Conservation (phyloP, 2,888 invertebrate species). For the Philaethria dido region DNA sequence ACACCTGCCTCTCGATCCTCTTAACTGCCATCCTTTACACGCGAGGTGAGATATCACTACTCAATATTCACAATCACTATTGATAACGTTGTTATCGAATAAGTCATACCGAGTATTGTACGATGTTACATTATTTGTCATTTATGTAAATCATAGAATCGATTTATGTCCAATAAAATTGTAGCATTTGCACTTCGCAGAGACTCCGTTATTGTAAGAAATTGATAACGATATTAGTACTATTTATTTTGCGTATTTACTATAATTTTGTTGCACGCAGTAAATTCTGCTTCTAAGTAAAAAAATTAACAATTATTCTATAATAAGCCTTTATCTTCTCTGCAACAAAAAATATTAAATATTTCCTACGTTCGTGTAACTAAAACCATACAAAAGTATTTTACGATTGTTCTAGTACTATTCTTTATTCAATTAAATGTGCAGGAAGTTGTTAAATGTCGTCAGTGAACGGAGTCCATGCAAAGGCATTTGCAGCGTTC, state of each 20-base stretch:
- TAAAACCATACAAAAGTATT: background rate
- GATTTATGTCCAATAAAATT: no score
- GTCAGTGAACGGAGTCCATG: constrained; percentile 7
- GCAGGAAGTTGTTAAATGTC: constrained; percentile 15
- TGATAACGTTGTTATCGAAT: background rate
- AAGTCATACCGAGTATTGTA: background rate
- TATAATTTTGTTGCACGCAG: background rate
- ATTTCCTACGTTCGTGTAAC: background rate
- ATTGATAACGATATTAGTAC: no score
- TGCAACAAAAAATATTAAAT: background rate
- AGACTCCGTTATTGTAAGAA: no score
- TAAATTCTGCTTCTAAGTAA: background rate
- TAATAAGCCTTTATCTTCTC: no score
- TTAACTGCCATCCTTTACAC: constrained; percentile 84
- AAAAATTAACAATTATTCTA: background rate
- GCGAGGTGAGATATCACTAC: constrained; percentile 62
- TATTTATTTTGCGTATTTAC: no score
- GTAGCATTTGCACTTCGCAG: no score
- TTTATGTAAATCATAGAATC: no score
- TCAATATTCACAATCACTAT: constrained; percentile 1
- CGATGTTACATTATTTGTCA: no score
- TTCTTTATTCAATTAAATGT: constrained; percentile 21
- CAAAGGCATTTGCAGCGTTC: constrained; percentile 12
- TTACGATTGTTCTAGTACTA: background rate
- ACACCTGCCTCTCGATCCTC: constrained; percentile 78